Percentiles rank a stretch among this genome's conserved stretches.
Evolutionary conservation across 2,797 vertebrate species (phyloP).

Genomic region (Semaprochilodus insignis): DNA sequence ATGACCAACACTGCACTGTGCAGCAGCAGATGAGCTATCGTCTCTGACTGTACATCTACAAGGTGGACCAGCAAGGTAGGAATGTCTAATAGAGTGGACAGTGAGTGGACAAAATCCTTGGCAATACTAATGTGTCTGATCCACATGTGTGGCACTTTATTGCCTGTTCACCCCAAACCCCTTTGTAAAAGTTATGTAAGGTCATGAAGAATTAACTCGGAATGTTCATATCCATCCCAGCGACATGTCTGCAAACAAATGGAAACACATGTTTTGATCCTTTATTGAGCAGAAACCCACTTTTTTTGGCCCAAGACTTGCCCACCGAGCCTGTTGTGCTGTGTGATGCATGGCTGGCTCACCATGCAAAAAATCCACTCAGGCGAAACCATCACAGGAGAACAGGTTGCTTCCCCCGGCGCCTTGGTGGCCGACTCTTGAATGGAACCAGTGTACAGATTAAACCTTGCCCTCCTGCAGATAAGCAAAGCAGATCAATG

Average conservation of each 20-base stretch:
- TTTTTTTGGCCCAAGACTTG: background rate
- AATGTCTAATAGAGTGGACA: no score
- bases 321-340: background rate
- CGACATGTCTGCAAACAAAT: background rate
- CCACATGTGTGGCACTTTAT: no score
- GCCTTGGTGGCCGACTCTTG: background rate
- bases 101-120: no score
- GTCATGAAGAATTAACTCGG: no score
- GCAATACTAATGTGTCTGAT: no score
- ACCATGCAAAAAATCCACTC: background rate
- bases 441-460: background rate
- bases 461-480: conserved; percentile 9
- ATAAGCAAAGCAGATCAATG: conserved; percentile 2
- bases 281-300: background rate
- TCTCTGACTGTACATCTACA: no score
- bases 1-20: no score
- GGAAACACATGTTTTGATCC: background rate
- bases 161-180: no score
- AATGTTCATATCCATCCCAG: no score
- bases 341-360: background rate
- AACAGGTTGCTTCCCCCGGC: background rate
- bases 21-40: no score
- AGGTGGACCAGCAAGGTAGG: no score
- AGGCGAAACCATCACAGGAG: background rate
- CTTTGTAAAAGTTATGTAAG: no score